phyloP scores from a whole-genome alignment of 2,888 invertebrate genomes.

The Incurvaria masculella region DNA sequence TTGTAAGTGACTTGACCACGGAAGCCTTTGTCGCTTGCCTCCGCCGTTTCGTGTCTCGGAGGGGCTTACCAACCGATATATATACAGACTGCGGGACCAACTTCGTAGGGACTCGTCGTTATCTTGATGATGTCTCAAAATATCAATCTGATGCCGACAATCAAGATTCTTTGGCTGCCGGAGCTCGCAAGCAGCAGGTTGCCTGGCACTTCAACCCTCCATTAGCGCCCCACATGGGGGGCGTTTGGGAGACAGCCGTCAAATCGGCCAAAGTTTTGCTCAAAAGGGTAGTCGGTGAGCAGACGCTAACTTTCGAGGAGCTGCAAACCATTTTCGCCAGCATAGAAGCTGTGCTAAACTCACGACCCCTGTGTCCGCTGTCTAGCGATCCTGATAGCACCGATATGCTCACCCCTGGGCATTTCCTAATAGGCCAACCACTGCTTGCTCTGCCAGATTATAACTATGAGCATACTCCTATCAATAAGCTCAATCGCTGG shows the following conservation, averaged over 20 bases:
- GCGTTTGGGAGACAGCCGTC: constrained; percentile 10
- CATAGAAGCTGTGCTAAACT: constrained; percentile 25
- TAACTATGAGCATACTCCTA: not conserved
- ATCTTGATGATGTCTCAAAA: constrained; percentile 4
- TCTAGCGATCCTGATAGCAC: constrained; percentile 20
- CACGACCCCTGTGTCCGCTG: constrained; percentile 21
- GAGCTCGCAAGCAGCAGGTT: constrained; percentile 1
- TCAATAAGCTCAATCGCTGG: constrained; percentile 7
- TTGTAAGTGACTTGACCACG: constrained; percentile 7
- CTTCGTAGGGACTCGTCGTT: constrained; percentile 9
- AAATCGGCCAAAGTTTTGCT: constrained; percentile 7
- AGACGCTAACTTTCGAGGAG: constrained; percentile 5
- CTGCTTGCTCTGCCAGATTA: constrained; percentile 7
- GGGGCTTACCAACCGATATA: constrained; percentile 4
- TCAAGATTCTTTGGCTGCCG: not conserved
- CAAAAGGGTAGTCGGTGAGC: constrained; percentile 5
- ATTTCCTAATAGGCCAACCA: constrained; percentile 21
- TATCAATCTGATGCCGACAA: constrained; percentile 1
- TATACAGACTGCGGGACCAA: constrained; percentile 11
- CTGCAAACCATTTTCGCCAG: constrained; percentile 16
- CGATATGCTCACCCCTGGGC: constrained; percentile 19
- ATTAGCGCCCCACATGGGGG: constrained; percentile 7
- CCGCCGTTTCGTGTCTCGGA: constrained; percentile 8
- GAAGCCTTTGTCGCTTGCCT: constrained; percentile 13
- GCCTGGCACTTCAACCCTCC: constrained; percentile 10